These are phyloP conservation scores for Archips xylosteana DNA, from an alignment of 2,888 invertebrate genomes.

Conservation along the genomic window DNA sequence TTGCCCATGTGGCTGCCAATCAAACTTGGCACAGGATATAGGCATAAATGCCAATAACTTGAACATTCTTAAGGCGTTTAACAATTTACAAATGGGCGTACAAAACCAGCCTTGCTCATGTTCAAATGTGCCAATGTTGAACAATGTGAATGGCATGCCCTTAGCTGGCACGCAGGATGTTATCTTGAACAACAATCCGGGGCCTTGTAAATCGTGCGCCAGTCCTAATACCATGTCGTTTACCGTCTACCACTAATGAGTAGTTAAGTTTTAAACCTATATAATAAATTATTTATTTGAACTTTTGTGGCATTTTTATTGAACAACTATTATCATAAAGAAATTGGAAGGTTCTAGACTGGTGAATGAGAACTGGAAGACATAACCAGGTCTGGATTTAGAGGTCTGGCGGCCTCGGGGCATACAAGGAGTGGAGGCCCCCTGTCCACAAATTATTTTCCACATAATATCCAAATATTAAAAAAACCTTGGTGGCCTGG, in stretches of 20 bases:
- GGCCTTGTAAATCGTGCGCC: constrained; percentile 24
- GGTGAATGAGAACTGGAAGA: too few species aligned
- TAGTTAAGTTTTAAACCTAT: background rate
- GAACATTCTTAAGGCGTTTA: constrained; percentile 17
- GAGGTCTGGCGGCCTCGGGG: too few species aligned
- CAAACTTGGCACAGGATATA: constrained; percentile 2
- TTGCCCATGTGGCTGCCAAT: constrained; percentile 38
- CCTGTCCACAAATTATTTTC: too few species aligned
- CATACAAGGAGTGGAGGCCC: too few species aligned
- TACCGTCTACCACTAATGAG: constrained; percentile 24
- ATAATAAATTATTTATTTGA: constrained; percentile 35
- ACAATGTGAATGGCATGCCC: constrained; percentile 28
- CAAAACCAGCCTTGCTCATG: constrained; percentile 32
- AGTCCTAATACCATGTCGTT: constrained; percentile 25
- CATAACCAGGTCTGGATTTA: too few species aligned
- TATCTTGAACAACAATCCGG: constrained; percentile 11
- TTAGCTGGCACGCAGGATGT: constrained; percentile 19
- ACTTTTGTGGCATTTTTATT: background rate
- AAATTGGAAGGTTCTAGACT: too few species aligned
- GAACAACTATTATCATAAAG: too few species aligned
- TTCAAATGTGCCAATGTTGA: constrained; percentile 40
- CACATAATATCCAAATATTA: too few species aligned
- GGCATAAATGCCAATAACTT: constrained; percentile 25
- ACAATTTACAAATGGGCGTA: constrained; percentile 40
- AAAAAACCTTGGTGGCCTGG: too few species aligned